phyloP scores from a whole-genome alignment of 1,140 invertebrate species.

The Dermatophagoides farinae region DNA sequence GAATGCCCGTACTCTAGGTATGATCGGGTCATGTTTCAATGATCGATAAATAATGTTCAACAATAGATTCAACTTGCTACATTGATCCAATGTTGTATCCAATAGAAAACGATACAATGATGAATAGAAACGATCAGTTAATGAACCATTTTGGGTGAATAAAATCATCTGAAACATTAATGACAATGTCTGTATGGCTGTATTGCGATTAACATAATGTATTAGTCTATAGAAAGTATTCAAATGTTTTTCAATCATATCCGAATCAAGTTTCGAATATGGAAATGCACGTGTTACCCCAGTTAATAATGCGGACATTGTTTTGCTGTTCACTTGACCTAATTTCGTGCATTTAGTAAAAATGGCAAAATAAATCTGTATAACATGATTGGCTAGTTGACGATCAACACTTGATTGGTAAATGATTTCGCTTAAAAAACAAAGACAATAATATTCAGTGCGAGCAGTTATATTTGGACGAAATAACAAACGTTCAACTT shows the following conservation, averaged over 20 bases:
- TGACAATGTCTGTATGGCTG: slow-evolving; percentile 62
- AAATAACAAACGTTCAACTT: slow-evolving; percentile 75
- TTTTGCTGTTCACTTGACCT: slow-evolving; percentile 70
- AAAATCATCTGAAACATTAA: slow-evolving; percentile 46
- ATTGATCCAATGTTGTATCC: slow-evolving; percentile 47
- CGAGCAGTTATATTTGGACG: slow-evolving; percentile 56
- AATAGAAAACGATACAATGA: slow-evolving; percentile 69
- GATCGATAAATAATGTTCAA: slow-evolving; percentile 70
- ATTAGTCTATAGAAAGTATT: slow-evolving; percentile 73
- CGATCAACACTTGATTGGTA: slow-evolving; percentile 34
- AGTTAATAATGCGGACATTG: slow-evolving; percentile 71
- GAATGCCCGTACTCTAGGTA: slow-evolving; percentile 53
- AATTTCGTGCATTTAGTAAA: slow-evolving; percentile 79
- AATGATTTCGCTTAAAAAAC: slow-evolving; percentile 39
- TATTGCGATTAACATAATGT: slow-evolving; percentile 50
- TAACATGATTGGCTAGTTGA: slow-evolving; percentile 53
- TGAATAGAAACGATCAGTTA: slow-evolving; percentile 54
- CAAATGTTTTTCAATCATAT: slow-evolving; percentile 30
- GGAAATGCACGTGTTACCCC: slow-evolving; percentile 73
- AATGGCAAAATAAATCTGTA: slow-evolving; percentile 81
- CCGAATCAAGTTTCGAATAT: slow-evolving; percentile 35
- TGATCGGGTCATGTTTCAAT: slow-evolving; percentile 50
- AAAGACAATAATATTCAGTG: slow-evolving; percentile 82
- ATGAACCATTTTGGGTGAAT: slow-evolving; percentile 21
- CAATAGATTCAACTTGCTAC: slow-evolving; percentile 55